These are phyloP conservation scores for Melanocharis versteri DNA, from an alignment of 2,113 vertebrate genomes.

Conservation along the genomic window DNA sequence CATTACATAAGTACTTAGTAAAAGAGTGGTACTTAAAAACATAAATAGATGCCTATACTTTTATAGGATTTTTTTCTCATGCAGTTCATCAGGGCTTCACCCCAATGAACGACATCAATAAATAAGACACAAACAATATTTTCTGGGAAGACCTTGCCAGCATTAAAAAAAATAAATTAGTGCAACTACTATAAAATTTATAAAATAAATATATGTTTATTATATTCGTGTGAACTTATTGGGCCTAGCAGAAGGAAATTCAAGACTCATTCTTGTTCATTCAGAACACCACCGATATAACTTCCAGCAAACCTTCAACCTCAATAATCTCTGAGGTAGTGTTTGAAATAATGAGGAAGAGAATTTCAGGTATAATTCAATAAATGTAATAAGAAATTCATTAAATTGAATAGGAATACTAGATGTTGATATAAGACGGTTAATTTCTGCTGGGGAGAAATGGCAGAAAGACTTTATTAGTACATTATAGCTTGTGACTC, in stretches of 20 bases:
- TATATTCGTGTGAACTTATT: background rate
- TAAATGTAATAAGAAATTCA: background rate
- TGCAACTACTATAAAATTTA: background rate
- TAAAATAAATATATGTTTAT: background rate
- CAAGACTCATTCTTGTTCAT: background rate
- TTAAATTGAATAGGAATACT: background rate
- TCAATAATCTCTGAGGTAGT: background rate
- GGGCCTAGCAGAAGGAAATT: background rate
- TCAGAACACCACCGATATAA: background rate
- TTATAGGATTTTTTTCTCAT: background rate
- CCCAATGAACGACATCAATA: background rate
- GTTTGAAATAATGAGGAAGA: background rate
- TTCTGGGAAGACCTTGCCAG: background rate
- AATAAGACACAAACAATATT: background rate
- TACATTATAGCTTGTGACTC: background rate
- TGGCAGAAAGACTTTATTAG: background rate
- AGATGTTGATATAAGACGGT: background rate
- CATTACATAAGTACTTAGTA: background rate
- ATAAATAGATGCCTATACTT: background rate
- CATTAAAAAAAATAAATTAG: background rate
- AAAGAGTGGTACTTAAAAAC: background rate
- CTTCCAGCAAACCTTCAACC: background rate
- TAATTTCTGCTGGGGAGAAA: background rate
- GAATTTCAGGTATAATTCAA: background rate
- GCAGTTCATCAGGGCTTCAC: background rate